Percentiles rank a stretch among this genome's conserved stretches.
Evolutionary conservation across 1,140 invertebrate species (phyloP).

Genomic region (Pseudomyrmex sp.): DNA sequence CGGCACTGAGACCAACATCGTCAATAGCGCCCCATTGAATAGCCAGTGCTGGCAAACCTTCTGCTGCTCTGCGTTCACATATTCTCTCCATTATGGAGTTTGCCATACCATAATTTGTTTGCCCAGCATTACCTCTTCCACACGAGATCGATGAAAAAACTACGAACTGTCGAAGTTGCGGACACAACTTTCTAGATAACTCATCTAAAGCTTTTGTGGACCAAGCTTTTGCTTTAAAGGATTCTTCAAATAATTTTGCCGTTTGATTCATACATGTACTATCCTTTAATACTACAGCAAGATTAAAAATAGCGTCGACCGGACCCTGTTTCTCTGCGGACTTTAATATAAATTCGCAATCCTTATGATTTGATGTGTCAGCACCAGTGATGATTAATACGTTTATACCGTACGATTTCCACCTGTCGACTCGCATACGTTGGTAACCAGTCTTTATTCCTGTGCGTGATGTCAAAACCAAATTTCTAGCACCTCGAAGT

Average conservation of each 20-base stretch:
- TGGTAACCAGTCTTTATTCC: conserved; percentile 91
- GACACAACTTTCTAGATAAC: conserved; percentile 84
- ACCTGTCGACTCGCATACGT: conserved; percentile 83
- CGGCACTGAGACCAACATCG: conserved; percentile 87
- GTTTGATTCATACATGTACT: conserved; percentile 85
- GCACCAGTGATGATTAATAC: conserved; percentile 84
- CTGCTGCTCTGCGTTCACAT: conserved; percentile 84
- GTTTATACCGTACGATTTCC: conserved; percentile 85
- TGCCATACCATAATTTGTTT: too few relatives aligned
- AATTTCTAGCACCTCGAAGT: conserved; percentile 88
- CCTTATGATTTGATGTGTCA: conserved; percentile 83
- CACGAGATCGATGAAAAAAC: conserved; percentile 90
- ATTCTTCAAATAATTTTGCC: conserved; percentile 82
- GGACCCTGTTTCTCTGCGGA: conserved; percentile 86
- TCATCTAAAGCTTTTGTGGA: conserved; percentile 85
- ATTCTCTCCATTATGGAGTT: conserved; percentile 86
- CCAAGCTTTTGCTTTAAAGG: conserved; percentile 84
- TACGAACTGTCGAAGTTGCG: conserved; percentile 85
- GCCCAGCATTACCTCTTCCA: too few relatives aligned
- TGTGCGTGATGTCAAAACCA: conserved; percentile 90
- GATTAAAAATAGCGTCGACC: conserved; percentile 91
- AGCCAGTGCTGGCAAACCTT: conserved; percentile 86
- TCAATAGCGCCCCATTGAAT: conserved; percentile 87
- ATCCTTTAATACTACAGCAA: conserved; percentile 89
- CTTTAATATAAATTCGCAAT: conserved; percentile 86